Evolutionary conservation across 2,113 vertebrate genomes (phyloP), one percentile per base, ranked within the genome.

Genomic region (Gorsachius goisagi): DNA sequence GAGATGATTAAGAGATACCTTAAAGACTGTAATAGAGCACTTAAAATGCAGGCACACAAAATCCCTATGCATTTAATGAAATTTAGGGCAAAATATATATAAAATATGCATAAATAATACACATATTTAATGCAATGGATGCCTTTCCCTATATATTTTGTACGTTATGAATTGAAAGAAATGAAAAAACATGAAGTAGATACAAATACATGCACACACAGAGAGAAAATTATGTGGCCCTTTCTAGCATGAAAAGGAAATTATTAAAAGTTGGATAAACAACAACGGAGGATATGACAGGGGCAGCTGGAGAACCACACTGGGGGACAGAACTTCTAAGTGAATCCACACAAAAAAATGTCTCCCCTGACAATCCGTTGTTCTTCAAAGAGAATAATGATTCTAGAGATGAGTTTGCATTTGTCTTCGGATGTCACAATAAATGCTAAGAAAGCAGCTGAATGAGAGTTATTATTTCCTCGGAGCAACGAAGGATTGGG

Each of bases 321-420:
- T 93, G 90, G 94, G 91, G 93, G 95, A 97, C 92, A 93, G 93
- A 95, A 97, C 93, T 97, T 97, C 96, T 97, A 95, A 96, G 92
- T 93, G 89, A 97, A 97, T 96, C 89, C 90, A 79, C 93, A 93
- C 82, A 94, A 63, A 91, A 97, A 96, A 97, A 92, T 87, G 90
- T 89, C 93, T 97, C 96, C 95, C 90, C 91, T 97, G 95, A 97
- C 96, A 97, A 94, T 97, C 88, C 33, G 88, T 90, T 97, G 90
- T 93, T 97, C 90, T 97, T 97, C 96, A 97, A 97, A 97, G 96
- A 97, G 96, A 97, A 97, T 97, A 97, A 97, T 96, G 95, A 97
- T 94, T 95, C 91, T 95, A 96, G 91, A 95, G 90, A 95, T 97
- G 92, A 96, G 95, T 92, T 96, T 97, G 97, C 86, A 96, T 97